Conservation (phyloP, 2,797 vertebrate genomes). For the Pteronotus mesoamericanus region DNA sequence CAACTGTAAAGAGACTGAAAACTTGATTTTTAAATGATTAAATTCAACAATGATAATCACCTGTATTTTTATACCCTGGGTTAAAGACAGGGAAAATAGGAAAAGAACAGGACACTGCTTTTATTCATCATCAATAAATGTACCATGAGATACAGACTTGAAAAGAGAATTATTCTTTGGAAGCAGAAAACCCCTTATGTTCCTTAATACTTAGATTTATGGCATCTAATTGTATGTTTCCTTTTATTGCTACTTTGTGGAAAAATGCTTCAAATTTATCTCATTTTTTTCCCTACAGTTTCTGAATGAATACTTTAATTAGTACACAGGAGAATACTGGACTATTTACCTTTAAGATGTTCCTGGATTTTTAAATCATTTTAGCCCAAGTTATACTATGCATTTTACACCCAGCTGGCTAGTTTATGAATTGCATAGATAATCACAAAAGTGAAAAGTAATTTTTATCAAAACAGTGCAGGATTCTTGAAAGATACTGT, state of each 20-base stretch:
- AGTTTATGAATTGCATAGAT: neutral
- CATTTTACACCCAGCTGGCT: neutral
- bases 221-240: neutral
- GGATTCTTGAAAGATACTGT: neutral
- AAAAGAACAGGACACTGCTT: neutral
- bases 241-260: neutral
- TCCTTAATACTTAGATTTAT: neutral
- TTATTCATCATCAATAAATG: neutral
- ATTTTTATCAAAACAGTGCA: conserved; percentile 34
- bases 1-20: conserved; percentile 16
- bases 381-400: neutral
- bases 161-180: neutral
- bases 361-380: neutral
- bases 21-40: conserved; percentile 42
- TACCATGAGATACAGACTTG: neutral
- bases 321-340: neutral
- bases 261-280: neutral
- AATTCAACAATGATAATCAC: conserved; percentile 5
- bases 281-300: neutral
- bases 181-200: neutral
- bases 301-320: conserved; percentile 12
- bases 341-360: conserved; percentile 4
- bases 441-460: neutral
- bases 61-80: neutral
- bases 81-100: neutral